Evolutionary conservation across 2,113 vertebrate genomes (phyloP), one percentile per base, ranked within the genome.

Genomic region (Nothoprocta perdicaria): DNA sequence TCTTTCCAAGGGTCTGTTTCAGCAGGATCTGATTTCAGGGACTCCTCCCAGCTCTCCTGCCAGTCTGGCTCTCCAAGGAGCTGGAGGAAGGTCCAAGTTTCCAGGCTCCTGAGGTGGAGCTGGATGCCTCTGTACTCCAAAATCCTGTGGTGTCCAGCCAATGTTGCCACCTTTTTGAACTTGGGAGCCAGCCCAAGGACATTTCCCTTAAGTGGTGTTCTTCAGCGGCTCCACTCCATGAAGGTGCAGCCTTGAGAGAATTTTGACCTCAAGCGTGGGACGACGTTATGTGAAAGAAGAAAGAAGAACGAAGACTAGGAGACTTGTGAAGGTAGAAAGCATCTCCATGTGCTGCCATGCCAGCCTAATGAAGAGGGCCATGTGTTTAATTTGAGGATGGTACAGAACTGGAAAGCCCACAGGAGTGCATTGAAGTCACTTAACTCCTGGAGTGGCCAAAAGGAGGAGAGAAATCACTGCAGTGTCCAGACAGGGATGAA

Each of bases 1-100:
- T 35, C 5, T 8, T 31, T 52, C 58, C 21, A 12, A 24, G 33
- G 11, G 45, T 15, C 41, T 2, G 9, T 27, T 53, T 65, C 0
- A 0, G 21, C 57, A 13, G 3, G 8, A 12, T 9, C 18, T 0
- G 0, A 8, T 15, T 71, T 71, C n/a, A 14, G 43, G 21, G 52
- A 10, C 52, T 26, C 29, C 29, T 11, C 5, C 29, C 13, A 6
- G 38, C 29, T 18, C 40, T 27, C 24, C 7, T 1, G n/a, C 46
- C 48, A 14, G n/a, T 35, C 62, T 12, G 0, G 15, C 52, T 55
- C 53, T 55, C 58, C 23, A 29, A 11, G 35, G 26, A 9, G 4
- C 33, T 43, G 67, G 24, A 23, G 33, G 40, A 67, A 22, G 45
- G 22, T 4, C 40, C 11, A 5, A 33, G 21, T 17, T 62, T 3